A percentile compares a stretch with the other conserved stretches of the same genome.
Conservation (phyloP, 2,113 vertebrate genomes). For the Ameiurus melas region DNA sequence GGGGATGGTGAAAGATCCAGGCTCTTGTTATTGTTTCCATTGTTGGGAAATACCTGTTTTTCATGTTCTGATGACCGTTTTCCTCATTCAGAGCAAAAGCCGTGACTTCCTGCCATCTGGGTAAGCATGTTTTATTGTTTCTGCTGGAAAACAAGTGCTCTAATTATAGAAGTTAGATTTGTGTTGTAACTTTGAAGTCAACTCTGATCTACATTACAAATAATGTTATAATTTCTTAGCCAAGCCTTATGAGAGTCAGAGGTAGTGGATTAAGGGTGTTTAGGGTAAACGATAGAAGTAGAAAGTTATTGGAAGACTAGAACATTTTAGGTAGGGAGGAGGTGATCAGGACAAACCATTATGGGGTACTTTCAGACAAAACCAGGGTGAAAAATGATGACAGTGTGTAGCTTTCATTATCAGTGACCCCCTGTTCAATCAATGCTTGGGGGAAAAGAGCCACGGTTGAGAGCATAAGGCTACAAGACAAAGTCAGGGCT, state of each 20-base stretch:
- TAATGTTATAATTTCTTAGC: conserved; percentile 4
- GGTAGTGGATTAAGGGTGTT: conserved; percentile 29
- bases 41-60: conserved; percentile 60
- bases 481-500: conserved; percentile 41
- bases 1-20: conserved; percentile 54
- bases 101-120: conserved; percentile 60
- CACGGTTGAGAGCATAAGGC: conserved; percentile 48
- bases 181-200: conserved; percentile 35
- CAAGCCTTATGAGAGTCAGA: background rate
- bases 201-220: conserved; percentile 29
- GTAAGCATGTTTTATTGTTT: conserved; percentile 57
- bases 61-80: conserved; percentile 55
- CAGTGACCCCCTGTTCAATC: conserved; percentile 57
- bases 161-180: conserved; percentile 47
- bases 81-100: conserved; percentile 60
- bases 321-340: conserved; percentile 10
- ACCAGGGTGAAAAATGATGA: conserved; percentile 48
- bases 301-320: conserved; percentile 36
- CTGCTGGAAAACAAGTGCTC: conserved; percentile 51
- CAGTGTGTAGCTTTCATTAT: conserved; percentile 55
- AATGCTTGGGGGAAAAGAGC: conserved; percentile 39
- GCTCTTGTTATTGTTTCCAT: conserved; percentile 57
- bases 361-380: conserved; percentile 43
- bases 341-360: conserved; percentile 50
- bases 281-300: conserved; percentile 34